Evolutionary conservation across 2,113 vertebrate genomes (phyloP).

Genomic region (Eulemur macaco): DNA sequence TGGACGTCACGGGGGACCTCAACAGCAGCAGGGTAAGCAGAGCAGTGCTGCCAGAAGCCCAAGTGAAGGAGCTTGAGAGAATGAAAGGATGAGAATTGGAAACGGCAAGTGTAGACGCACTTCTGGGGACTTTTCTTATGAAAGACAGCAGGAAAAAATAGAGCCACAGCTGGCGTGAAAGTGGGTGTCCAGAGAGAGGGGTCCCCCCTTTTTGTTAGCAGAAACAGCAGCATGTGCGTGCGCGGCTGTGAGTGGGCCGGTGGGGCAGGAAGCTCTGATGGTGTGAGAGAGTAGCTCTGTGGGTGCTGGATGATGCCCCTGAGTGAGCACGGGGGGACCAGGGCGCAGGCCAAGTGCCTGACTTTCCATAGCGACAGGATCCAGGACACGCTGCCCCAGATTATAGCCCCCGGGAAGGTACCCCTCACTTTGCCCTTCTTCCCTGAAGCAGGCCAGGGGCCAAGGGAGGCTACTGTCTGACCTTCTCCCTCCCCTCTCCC

Average conservation of each 20-base stretch:
- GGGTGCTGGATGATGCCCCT: background rate
- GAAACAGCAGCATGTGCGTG: background rate
- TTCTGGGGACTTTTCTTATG: background rate
- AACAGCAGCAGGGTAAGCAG: background rate
- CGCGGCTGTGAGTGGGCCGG: background rate
- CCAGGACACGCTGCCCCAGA: background rate
- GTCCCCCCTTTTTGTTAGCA: background rate
- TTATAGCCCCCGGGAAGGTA: background rate
- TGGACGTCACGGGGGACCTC: background rate
- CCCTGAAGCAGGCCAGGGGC: background rate
- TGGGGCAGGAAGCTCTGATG: background rate
- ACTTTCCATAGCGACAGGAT: background rate
- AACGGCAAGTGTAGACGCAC: background rate
- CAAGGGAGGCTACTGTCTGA: background rate
- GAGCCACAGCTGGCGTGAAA: background rate
- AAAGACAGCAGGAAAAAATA: background rate
- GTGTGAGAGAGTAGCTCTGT: background rate
- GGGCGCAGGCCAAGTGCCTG: background rate
- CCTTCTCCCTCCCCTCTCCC: background rate
- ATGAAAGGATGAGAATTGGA: background rate
- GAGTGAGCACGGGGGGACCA: background rate
- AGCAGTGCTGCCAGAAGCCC: background rate
- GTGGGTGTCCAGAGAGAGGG: background rate
- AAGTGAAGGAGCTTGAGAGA: background rate
- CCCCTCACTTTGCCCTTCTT: background rate